Conservation (phyloP, 2,888 invertebrate species). For the Eubasilissa splendida region DNA sequence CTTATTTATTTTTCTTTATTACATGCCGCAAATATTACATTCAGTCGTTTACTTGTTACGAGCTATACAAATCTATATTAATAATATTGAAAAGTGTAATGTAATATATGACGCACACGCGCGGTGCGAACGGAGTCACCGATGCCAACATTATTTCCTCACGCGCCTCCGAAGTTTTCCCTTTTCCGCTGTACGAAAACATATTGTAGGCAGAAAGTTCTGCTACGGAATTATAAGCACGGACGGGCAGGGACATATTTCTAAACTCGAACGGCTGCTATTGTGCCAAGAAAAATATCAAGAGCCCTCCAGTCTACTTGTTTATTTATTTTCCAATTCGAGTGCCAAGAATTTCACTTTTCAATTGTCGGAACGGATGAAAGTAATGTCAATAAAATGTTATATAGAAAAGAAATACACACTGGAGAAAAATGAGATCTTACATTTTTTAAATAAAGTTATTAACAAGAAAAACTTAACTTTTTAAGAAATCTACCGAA, state of each 20-base stretch:
- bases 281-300: conserved; percentile 50
- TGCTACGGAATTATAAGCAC: conserved; percentile 50
- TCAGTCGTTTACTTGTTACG: no score
- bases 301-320: conserved; percentile 23
- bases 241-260: conserved; percentile 51
- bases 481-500: no score
- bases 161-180: conserved; percentile 47
- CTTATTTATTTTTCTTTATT: not conserved
- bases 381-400: no score
- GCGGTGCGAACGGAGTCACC: conserved; percentile 5
- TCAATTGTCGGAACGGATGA: not conserved
- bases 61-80: no score
- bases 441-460: no score
- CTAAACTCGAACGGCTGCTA: conserved; percentile 50
- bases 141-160: conserved; percentile 35
- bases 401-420: no score
- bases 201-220: conserved; percentile 56
- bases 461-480: no score
- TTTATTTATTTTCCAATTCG: conserved; percentile 8
- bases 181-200: conserved; percentile 52
- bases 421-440: no score
- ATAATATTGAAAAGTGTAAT: no score
- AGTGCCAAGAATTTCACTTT: conserved; percentile 16
- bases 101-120: not conserved
- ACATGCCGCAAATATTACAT: not conserved